A percentile compares a stretch with the other conserved stretches of the same genome.
Evolutionary conservation across 2,797 vertebrate species (phyloP).

Genomic region (Crotalus adamanteus): DNA sequence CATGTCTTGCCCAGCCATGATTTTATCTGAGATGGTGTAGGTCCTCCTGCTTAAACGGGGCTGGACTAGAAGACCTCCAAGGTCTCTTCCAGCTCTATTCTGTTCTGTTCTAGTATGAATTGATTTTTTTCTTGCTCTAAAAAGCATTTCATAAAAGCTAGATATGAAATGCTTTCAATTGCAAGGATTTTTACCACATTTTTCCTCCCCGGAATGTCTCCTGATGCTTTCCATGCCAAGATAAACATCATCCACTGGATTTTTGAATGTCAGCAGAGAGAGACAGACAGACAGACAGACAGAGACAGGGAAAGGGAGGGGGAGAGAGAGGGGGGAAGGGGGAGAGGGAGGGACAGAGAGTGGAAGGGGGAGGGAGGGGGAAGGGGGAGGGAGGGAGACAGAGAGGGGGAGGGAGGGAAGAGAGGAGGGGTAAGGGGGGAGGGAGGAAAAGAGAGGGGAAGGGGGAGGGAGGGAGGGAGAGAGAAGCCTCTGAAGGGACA

Average conservation of each 20-base stretch:
- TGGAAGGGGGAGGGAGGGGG: too few species aligned
- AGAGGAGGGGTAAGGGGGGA: too few species aligned
- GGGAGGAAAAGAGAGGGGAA: too few species aligned
- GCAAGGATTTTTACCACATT: not conserved
- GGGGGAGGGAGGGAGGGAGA: too few species aligned
- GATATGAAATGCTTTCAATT: not conserved
- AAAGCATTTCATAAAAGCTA: not conserved
- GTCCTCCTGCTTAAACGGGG: too few species aligned
- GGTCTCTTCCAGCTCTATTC: too few species aligned
- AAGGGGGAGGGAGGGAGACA: too few species aligned
- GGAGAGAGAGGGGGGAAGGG: rapidly evolving
- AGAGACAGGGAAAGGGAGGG: too few species aligned
- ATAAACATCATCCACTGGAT: not conserved
- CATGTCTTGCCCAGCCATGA: not conserved
- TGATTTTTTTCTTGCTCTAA: not conserved
- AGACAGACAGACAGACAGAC: not conserved
- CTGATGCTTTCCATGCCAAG: not conserved
- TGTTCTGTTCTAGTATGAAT: not conserved
- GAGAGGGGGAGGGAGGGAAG: too few species aligned
- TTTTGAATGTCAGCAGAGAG: not conserved
- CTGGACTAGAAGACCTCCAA: too few species aligned
- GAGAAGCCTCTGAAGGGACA: too few species aligned
- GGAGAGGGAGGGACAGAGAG: too few species aligned
- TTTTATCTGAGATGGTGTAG: not conserved
- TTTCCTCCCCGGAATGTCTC: not conserved